Base-by-base conservation (phyloP, 2,113 vertebrate genomes). In the Paramisgurnus dabryanus region DNA sequence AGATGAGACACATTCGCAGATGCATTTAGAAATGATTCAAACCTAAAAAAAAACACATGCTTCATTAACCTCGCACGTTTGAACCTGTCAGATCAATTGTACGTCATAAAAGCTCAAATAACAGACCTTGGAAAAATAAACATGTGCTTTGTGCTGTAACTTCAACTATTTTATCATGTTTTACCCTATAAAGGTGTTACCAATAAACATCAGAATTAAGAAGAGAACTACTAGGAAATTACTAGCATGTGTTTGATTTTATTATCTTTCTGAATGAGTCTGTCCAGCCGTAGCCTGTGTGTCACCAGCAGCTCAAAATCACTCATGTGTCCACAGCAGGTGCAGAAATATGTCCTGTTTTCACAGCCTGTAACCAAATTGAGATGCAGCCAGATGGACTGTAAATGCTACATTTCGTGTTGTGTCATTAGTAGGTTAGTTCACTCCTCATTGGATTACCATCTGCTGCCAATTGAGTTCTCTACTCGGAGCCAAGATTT, bases 391-490 rank as follows among this genome's bases (percentile, higher is more conserved):
- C 95, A 98, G 96, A 95, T 95, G 93, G 95, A 90, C 86, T 91
- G 92, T 88, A 94, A 95, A 93, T 87, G 92, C 90, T 94, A 88
- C 90, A 90, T 94, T 96, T 95, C 87, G 92, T 90, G 89, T 94
- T 77, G 75, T 90, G 92, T 88, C 92, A 87, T 93, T 95, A 96
- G 93, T 94, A 90, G 92, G 93, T 95, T 93, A 80, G 88, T 93
- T 94, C 90, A 94, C 89, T 94, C 94, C 93, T 97, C 95, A 94
- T 95, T 96, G 94, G 90, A 89, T 91, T 84, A 83, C 96, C 96
- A 97, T 98, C 96, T 97, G 96, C 90, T 93, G 90, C 92, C 85
- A 87, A 88, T 89, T 90, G 87, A 87, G 88, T 67, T 82, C 39
- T 67, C 34, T 57, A 58, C 61, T 50, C 49, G 7, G 41, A 75